These are phyloP conservation scores for Carlito syrichta DNA, from an alignment of 2,113 vertebrate genomes.

Conservation along the genomic window DNA sequence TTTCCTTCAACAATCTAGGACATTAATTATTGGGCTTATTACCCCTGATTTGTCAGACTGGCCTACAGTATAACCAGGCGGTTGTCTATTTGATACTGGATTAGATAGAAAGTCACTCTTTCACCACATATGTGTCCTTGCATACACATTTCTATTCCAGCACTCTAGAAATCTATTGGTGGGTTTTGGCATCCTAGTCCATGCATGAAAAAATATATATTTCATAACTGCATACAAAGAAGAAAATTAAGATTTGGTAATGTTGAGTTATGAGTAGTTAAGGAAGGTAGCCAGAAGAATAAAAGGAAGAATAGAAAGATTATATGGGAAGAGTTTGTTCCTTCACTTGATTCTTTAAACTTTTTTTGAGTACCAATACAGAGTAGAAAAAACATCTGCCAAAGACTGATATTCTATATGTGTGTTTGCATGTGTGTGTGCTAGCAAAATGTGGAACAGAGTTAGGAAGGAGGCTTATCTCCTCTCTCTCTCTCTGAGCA, in stretches of 20 bases:
- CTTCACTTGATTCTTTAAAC: not conserved
- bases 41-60: not conserved
- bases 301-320: not conserved
- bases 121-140: not conserved
- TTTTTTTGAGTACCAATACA: not conserved
- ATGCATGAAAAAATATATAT: accelerated
- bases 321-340: not conserved
- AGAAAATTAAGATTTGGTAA: not conserved
- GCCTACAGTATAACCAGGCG: not conserved
- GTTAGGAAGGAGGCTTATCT: not conserved
- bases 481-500: not conserved
- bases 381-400: not conserved
- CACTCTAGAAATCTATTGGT: accelerated
- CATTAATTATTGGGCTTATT: not conserved
- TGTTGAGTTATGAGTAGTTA: not conserved
- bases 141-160: not conserved
- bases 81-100: not conserved
- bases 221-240: not conserved
- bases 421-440: not conserved
- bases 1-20: not conserved
- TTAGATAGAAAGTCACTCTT: not conserved
- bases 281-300: not conserved
- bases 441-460: not conserved
- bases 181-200: accelerated
- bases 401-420: not conserved